Percentiles rank a stretch among this genome's conserved stretches.
phyloP scores from a whole-genome alignment of 2,113 vertebrate genomes.

The Vidua chalybeata region DNA sequence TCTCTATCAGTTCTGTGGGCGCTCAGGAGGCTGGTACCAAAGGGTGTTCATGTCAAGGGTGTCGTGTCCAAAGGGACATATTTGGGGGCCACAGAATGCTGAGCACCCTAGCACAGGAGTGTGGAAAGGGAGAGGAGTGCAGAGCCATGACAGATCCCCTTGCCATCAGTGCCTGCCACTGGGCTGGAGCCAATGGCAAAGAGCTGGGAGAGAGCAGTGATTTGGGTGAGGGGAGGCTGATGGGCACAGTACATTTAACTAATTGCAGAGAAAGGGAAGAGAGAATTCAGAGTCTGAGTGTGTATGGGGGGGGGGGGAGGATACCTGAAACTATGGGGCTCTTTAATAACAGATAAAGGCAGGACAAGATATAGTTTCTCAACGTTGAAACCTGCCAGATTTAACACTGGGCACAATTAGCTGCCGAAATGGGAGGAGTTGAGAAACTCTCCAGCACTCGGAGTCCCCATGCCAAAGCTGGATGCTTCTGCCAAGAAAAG shows the following conservation, averaged over 20 bases:
- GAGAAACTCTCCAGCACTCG: neutral
- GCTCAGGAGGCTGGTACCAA: neutral
- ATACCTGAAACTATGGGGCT: neutral
- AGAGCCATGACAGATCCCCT: neutral
- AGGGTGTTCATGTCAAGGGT: neutral
- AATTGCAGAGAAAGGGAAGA: neutral
- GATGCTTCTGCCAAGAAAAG: neutral
- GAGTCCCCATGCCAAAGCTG: rapidly evolving
- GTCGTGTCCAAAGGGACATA: neutral
- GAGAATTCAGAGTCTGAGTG: neutral
- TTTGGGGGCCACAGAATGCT: neutral
- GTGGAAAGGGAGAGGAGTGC: neutral
- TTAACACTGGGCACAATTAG: neutral
- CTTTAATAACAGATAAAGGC: neutral
- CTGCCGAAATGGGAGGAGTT: neutral
- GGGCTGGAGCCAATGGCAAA: neutral
- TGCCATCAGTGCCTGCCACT: neutral
- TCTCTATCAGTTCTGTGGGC: neutral
- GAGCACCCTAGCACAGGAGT: neutral
- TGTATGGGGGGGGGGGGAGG: neutral
- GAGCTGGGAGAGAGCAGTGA: neutral
- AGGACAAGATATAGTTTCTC: neutral
- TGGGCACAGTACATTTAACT: neutral
- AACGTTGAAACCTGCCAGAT: neutral
- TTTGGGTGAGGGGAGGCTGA: neutral